Evolutionary conservation across 35 echinoderm and acorn worm species (phyloP).

Genomic region (Diadema setosum): DNA sequence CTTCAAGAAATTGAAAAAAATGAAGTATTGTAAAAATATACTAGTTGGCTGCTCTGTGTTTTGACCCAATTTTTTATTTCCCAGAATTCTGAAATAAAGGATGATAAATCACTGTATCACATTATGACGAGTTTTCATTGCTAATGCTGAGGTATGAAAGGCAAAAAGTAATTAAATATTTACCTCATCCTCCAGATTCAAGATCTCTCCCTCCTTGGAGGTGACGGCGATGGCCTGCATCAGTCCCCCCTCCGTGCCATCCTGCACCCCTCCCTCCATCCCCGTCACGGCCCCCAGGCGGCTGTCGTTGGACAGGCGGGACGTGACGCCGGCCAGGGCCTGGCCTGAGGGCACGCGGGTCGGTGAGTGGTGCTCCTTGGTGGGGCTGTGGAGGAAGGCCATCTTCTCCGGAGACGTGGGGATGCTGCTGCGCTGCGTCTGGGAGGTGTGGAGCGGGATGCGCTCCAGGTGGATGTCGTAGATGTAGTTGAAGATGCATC

Average conservation of each 20-base stretch:
- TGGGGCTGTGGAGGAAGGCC: constrained; percentile 12
- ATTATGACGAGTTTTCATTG: no score
- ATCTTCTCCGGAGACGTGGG: constrained; percentile 51
- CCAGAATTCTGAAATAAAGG: no score
- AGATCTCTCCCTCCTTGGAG: constrained; percentile 84
- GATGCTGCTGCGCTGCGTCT: background rate
- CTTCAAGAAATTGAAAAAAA: no score
- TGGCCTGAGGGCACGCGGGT: background rate
- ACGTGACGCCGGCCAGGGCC: constrained; percentile 9
- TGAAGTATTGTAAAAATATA: no score
- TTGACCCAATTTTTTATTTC: no score
- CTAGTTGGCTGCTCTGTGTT: no score
- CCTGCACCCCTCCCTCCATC: constrained; percentile 12
- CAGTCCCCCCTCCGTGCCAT: constrained; percentile 9
- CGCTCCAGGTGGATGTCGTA: constrained; percentile 85
- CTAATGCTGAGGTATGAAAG: no score
- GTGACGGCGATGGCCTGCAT: constrained; percentile 82
- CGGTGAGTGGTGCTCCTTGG: constrained; percentile 36
- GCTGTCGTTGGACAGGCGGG: constrained; percentile 19
- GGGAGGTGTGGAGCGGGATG: background rate
- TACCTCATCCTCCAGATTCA: constrained; percentile 73
- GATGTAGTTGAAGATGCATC: constrained; percentile 84
- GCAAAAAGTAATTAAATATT: no score
- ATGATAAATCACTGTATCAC: no score
- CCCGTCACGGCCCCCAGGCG: background rate